Evolutionary conservation across 2,797 vertebrate genomes (phyloP), one percentile per base, ranked within the genome.

Genomic region (Cyprinodon diabolis): DNA sequence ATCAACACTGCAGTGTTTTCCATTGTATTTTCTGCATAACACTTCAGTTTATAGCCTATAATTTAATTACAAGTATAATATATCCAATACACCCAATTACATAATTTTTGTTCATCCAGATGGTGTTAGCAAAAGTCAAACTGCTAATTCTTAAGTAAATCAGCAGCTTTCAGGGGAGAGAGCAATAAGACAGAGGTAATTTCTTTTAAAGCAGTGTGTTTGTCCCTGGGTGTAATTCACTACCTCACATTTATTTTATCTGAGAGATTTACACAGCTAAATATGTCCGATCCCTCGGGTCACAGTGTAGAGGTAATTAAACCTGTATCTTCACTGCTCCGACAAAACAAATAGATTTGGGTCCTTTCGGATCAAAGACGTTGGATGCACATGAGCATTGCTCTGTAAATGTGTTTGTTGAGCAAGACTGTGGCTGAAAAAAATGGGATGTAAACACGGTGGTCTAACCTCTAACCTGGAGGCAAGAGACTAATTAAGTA

Each of bases 401-500:
- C 30, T 6, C 7, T 37, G 4, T 40, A 62, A 62, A 57, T 21
- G 10, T 5, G 12, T 58, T 23, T 47, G 43, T 40, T 45, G 1
- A 21, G 25, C 15, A 8, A 58, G 19, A 35, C 0, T 5, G 21
- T 35, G 66, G 52, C 0, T 3, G 6, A 37, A 11, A 48, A 66
- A 47, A 30, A 30, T 8, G 9, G 55, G 48, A 66, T 3, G 25
- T 0, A 56, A 80, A 72, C 67, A 66, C 12, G 55, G 49, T 62
- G 68, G 37, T 77, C 56, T 72, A 74, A 86, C 82, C 78, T 82
- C 84, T n/a, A n/a, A 83, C 79, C 81, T 19, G 78, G 74, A 72
- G 84, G 83, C 70, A 47, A 17, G 21, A 84, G 76, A 72, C 85
- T 89, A 88, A 89, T 91, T 91, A 89, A 85, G 78, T 80, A 48